Conservation (phyloP, 2,113 vertebrate species). For the Miniopterus natalensis region DNA sequence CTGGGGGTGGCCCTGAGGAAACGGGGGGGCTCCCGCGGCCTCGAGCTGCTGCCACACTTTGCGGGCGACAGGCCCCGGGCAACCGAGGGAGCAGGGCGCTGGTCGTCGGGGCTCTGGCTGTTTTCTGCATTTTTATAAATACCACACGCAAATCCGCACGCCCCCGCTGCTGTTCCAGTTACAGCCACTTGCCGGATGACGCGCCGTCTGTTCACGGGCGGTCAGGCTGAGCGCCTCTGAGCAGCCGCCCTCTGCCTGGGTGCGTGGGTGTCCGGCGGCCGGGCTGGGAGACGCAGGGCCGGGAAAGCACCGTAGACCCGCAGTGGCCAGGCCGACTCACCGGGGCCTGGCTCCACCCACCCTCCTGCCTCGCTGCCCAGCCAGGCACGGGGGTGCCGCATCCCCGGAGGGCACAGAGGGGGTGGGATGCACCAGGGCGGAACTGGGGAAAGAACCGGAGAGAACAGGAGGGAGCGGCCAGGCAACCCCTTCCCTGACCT, state of each 20-base stretch:
- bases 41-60: rapidly evolving
- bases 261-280: too few species aligned
- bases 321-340: too few species aligned
- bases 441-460: neutral
- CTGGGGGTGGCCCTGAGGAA: neutral
- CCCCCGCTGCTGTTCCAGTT: neutral
- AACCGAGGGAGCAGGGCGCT: neutral
- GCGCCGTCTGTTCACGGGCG: rapidly evolving
- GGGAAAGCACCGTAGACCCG: too few species aligned
- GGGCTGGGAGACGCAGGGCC: rapidly evolving
- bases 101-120: too few species aligned
- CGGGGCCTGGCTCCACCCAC: too few species aligned
- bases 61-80: neutral
- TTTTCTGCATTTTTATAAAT: neutral
- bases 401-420: neutral
- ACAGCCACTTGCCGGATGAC: neutral
- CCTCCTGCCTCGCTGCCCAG: too few species aligned
- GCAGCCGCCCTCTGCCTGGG: too few species aligned
- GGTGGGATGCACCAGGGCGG: neutral
- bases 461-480: neutral
- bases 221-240: neutral
- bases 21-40: rapidly evolving
- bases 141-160: neutral
- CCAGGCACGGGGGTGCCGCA: too few species aligned
- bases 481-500: neutral